phyloP scores from a whole-genome alignment of 2,888 invertebrate genomes.

The Cylloceria caligata region DNA sequence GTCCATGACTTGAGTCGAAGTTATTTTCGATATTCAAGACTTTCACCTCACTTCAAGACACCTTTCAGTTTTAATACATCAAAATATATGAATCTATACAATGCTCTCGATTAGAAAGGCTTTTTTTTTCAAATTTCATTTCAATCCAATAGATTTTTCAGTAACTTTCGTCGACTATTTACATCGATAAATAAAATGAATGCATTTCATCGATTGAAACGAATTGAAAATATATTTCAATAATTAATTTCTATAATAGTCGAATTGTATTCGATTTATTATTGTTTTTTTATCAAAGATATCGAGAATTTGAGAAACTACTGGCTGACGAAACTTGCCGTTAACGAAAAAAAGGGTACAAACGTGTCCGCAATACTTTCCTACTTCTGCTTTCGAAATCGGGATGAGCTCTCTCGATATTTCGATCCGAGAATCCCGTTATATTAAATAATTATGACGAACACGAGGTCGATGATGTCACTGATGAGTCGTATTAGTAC shows the following conservation, averaged over 20 bases:
- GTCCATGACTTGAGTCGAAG: neutral
- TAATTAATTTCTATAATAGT: too few species aligned
- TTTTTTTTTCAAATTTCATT: too few species aligned
- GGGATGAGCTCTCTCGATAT: neutral
- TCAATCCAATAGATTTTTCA: too few species aligned
- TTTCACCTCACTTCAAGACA: neutral
- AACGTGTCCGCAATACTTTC: slow-evolving; percentile 20
- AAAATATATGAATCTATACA: neutral
- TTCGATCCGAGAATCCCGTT: slow-evolving; percentile 4
- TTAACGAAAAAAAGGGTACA: neutral
- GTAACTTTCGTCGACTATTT: too few species aligned
- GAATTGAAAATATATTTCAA: too few species aligned
- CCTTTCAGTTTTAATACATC: neutral
- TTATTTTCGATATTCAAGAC: neutral
- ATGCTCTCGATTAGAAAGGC: neutral
- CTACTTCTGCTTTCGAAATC: slow-evolving; percentile 42
- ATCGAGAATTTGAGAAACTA: slow-evolving; percentile 1
- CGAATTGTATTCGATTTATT: too few species aligned
- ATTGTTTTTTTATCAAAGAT: too few species aligned
- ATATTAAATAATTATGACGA: slow-evolving; percentile 17
- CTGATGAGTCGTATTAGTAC: neutral
- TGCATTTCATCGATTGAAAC: too few species aligned
- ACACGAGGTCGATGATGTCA: slow-evolving; percentile 22
- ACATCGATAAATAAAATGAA: too few species aligned
- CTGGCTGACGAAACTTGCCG: slow-evolving; percentile 27